phyloP scores from a whole-genome alignment of 2,797 vertebrate genomes.

The Peromyscus melanophrys region DNA sequence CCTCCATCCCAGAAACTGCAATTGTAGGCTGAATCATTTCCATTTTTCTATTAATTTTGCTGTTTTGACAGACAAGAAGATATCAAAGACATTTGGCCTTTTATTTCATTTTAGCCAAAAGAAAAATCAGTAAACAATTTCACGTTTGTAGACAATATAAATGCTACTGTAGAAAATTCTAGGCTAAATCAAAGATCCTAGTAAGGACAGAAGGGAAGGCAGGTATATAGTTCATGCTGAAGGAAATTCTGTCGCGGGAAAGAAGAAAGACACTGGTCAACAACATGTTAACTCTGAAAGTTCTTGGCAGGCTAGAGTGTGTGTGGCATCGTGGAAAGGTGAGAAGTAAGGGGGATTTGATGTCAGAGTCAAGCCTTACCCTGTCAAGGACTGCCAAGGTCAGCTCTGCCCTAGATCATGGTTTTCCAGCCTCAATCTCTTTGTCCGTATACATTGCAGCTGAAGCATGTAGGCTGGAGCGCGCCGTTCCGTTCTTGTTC shows the following conservation, averaged over 20 bases:
- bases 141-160: not conserved
- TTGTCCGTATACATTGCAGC: not conserved
- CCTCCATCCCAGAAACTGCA: not conserved
- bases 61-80: constrained; percentile 1
- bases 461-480: not conserved
- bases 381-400: not conserved
- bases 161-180: not conserved
- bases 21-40: constrained; percentile 19
- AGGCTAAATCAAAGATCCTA: constrained; percentile 11
- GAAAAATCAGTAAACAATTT: not conserved
- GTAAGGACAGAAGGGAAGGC: not conserved
- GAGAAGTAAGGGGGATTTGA: not conserved
- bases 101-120: not conserved
- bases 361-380: not conserved
- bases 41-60: constrained; percentile 20
- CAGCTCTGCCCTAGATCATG: not conserved
- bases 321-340: too few species aligned
- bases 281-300: not conserved
- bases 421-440: not conserved
- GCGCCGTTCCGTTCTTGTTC: not conserved
- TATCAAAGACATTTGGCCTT: constrained; percentile 36
- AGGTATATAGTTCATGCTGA: not conserved
- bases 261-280: not conserved
- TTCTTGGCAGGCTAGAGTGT: not conserved
- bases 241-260: not conserved